Percentiles rank a stretch among this genome's conserved stretches.
These are phyloP conservation scores for Arremon brunneinucha DNA, from an alignment of 2,797 vertebrate genomes.

Conservation along the genomic window DNA sequence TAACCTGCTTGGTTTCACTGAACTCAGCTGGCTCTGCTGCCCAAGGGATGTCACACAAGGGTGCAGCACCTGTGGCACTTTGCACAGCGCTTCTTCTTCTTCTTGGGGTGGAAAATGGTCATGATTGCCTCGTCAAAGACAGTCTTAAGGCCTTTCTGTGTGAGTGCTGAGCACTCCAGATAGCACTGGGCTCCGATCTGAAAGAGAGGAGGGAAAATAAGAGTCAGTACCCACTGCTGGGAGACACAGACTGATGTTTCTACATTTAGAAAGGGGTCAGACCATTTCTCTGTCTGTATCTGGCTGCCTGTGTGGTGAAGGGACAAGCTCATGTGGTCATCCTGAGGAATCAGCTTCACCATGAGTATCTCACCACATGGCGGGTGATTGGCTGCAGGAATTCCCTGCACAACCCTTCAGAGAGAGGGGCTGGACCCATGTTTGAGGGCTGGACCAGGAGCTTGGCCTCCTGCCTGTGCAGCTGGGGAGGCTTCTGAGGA, in stretches of 20 bases:
- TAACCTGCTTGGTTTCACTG: neutral
- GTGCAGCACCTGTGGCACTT: slow-evolving; percentile 77
- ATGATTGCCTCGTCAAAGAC: slow-evolving; percentile 89
- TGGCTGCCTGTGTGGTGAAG: neutral
- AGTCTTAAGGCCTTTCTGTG: slow-evolving; percentile 87
- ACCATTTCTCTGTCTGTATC: neutral
- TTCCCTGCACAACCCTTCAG: neutral
- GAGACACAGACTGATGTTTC: neutral
- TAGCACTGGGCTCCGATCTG: slow-evolving; percentile 89
- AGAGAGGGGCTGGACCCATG: neutral
- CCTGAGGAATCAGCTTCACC: neutral
- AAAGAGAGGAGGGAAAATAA: neutral
- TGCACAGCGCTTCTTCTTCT: slow-evolving; percentile 76
- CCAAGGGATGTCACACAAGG: slow-evolving; percentile 72
- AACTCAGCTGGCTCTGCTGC: neutral
- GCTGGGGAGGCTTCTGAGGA: neutral
- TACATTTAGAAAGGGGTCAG: fast-evolving
- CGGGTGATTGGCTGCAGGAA: neutral
- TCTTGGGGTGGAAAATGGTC: slow-evolving; percentile 88
- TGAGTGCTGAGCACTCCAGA: slow-evolving; percentile 86
- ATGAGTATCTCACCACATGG: neutral
- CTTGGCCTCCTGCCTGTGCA: neutral
- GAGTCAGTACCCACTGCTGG: neutral
- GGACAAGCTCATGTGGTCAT: neutral
- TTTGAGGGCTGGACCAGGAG: neutral